Evolutionary conservation across 2,797 vertebrate genomes (phyloP), one percentile per base, ranked within the genome.

Genomic region (Neosalanx taihuensis): DNA sequence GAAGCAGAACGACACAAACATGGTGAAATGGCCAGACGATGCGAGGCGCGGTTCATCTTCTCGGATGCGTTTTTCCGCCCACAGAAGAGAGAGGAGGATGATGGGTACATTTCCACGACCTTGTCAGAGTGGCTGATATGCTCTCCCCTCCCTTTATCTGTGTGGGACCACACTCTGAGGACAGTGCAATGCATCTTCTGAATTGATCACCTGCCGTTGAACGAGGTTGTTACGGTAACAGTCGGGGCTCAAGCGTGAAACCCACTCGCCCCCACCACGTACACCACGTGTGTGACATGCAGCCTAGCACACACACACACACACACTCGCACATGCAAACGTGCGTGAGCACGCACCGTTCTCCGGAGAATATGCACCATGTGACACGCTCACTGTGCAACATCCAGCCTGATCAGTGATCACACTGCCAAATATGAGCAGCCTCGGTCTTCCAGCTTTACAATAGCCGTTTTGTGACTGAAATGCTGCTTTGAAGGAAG

Each of bases 191-290:
- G 75, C 81, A 75, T 46, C 12, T 46, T 46, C 41, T 13, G 41
- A 46, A 76, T 78, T 85, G 82, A 89, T 86, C 84, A 30, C 18
- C 3, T 0, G 49, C 72, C 77, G 76, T n/a, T 29, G 37, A 41
- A 12, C 13, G 41, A 10, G 41, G 41, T 12, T 46, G 41, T 46
- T 46, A 12, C 7, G 13, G 41, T 46, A 13, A 46, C 41, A 46
- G 41, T 46, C 41, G 10, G 41, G 10, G 41, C 7, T 46, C 41
- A 13, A 12, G 3, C 10, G 41, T 46, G 41, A 46, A 46, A 12
- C 41, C 10, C 10, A 46, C 7, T 46, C 41, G 13, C 13, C 41
- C 10, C 41, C 41, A 46, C 13, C 9, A 9, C 3, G 41, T 46
- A 46, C 23, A 26, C 23, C 23, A 26, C 41, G 2, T 46, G 10